A percentile compares a stretch with the other conserved stretches of the same genome.
Evolutionary conservation across 2,888 invertebrate genomes (phyloP).

Genomic region (Agrotis segetum): DNA sequence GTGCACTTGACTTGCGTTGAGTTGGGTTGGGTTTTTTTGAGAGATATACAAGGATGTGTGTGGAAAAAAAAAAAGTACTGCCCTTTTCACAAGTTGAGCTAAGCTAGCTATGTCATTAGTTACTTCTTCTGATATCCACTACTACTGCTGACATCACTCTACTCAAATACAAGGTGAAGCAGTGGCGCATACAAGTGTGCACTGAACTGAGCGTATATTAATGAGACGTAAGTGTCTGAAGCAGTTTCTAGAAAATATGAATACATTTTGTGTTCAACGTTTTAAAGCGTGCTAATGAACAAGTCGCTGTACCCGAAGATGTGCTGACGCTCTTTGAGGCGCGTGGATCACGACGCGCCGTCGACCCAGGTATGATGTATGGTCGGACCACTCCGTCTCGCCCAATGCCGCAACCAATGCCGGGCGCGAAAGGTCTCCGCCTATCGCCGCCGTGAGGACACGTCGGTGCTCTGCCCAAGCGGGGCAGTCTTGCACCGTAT

Average conservation of each 20-base stretch:
- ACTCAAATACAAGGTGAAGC: background rate
- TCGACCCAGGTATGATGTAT: too few species aligned
- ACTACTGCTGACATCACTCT: background rate
- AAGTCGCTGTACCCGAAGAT: background rate
- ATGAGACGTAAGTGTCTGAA: constrained; percentile 4
- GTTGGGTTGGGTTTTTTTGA: background rate
- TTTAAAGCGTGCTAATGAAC: background rate
- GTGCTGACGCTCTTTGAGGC: too few species aligned
- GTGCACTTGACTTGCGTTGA: background rate
- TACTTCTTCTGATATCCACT: too few species aligned
- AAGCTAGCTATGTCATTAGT: background rate
- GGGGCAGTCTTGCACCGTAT: too few species aligned
- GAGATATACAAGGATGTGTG: background rate
- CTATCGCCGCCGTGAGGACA: too few species aligned
- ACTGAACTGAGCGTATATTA: constrained; percentile 3
- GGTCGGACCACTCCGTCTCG: too few species aligned
- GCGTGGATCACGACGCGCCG: too few species aligned
- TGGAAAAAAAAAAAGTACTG: background rate
- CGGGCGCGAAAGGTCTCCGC: too few species aligned
- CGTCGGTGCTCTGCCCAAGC: too few species aligned
- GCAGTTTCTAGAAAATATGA: constrained; percentile 13
- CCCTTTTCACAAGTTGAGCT: background rate
- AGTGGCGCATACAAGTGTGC: background rate
- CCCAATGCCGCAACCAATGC: too few species aligned
- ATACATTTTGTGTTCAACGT: constrained; percentile 3